Evolutionary conservation across 2,113 vertebrate genomes (phyloP), one percentile per base, ranked within the genome.

Genomic region (Seriola dumerili): DNA sequence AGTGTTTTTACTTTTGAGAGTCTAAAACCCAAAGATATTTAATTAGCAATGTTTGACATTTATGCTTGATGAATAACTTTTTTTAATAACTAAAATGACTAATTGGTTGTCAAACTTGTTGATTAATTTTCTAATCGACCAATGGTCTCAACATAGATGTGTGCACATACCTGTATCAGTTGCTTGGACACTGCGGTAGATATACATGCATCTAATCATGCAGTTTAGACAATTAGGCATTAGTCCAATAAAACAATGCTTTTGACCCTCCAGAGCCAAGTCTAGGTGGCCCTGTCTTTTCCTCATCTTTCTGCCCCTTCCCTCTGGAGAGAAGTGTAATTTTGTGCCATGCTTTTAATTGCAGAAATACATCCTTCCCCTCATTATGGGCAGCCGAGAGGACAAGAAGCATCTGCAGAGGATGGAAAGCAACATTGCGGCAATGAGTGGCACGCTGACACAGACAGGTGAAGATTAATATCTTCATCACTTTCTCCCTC

Each of bases 381-480:
- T 99, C 93, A 96, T 99, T 95, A 94, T 95, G 96, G 96, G 97
- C 88, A 97, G 97, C 95, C 97, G 96, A 88, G 98, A 99, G 96
- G 98, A 98, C 96, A 97, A 97, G 96, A 97, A 99, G 90, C 98
- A 99, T 93, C 98, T 99, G 95, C 97, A 97, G 96, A 96, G 97
- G 94, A 98, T 99, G 91, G 98, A 98, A 93, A 96, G 96, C 72
- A 97, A 95, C 94, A 96, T 99, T 89, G 96, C 96, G 0, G 97
- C 98, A 95, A 97, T 99, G 97, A 99, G 97, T 97, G 97, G 98
- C 97, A 98, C 97, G 70, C 96, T 99, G 96, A 98, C 97, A 94
- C 98, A 99, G 97, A 99, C 98, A 99, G 98, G 98, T 99, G 97
- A 98, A 98, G 98, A 99, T 99, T 99, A 99, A 99, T 98, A 97